Percentiles rank a stretch among this genome's conserved stretches.
These are phyloP conservation scores for Stictonetta naevosa DNA, from an alignment of 2,113 vertebrate genomes.

Conservation along the genomic window DNA sequence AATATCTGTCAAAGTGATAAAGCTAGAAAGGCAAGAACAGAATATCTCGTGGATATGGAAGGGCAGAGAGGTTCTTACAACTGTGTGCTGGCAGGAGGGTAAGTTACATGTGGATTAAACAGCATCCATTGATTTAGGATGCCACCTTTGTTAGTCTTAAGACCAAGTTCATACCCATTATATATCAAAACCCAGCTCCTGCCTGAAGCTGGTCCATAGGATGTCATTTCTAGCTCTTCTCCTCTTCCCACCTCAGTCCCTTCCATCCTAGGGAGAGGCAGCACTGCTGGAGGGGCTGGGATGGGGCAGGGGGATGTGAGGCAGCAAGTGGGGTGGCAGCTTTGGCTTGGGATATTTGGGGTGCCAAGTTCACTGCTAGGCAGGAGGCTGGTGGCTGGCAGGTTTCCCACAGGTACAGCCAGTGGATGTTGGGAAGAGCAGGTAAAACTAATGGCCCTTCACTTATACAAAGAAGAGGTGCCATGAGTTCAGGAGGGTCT, in stretches of 20 bases:
- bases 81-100: neutral
- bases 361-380: neutral
- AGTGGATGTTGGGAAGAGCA: neutral
- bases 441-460: neutral
- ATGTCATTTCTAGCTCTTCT: neutral
- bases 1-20: neutral
- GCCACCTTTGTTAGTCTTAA: neutral
- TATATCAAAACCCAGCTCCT: neutral
- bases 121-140: neutral
- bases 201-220: neutral
- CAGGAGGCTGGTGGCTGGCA: neutral
- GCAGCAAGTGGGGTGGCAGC: neutral
- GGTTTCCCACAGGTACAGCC: neutral
- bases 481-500: neutral
- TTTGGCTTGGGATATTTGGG: neutral
- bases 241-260: fast-evolving
- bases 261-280: neutral
- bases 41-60: neutral
- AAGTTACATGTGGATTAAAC: neutral
- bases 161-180: fast-evolving
- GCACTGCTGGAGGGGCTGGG: neutral
- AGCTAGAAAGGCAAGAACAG: neutral
- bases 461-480: neutral
- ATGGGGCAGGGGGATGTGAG: fast-evolving
- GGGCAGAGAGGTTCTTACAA: neutral